These are phyloP conservation scores for Poecilia velifera DNA, from an alignment of 2,797 vertebrate genomes.

Conservation along the genomic window DNA sequence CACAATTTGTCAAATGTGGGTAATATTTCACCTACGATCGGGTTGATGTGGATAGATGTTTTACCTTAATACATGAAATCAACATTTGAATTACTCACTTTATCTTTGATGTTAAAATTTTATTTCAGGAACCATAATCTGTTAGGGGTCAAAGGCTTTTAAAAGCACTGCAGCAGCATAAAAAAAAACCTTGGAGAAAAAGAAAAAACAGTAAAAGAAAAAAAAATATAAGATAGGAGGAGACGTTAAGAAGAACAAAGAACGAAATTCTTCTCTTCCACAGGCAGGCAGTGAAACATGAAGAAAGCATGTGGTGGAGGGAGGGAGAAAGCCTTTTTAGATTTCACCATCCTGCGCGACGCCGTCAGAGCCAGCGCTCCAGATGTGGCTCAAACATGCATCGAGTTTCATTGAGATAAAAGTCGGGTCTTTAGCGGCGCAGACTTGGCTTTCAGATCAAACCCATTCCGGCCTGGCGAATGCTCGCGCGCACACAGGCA, in stretches of 20 bases:
- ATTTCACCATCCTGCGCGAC: slow-evolving; percentile 50
- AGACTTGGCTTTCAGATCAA: slow-evolving; percentile 52
- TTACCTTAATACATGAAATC: not conserved
- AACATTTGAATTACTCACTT: not conserved
- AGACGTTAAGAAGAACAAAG: slow-evolving; percentile 58
- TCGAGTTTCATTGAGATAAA: slow-evolving; percentile 71
- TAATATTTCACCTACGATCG: not conserved
- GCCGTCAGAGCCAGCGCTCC: slow-evolving; percentile 53
- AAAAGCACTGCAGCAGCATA: not conserved
- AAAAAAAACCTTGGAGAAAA: slow-evolving; percentile 19
- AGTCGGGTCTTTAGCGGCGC: slow-evolving; percentile 38
- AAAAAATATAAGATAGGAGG: slow-evolving; percentile 49
- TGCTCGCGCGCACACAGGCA: slow-evolving; percentile 54
- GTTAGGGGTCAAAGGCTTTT: not conserved
- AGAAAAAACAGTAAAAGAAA: slow-evolving; percentile 45
- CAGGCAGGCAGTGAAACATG: slow-evolving; percentile 72
- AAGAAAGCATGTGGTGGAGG: slow-evolving; percentile 62
- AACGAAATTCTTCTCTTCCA: slow-evolving; percentile 54
- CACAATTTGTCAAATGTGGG: not conserved
- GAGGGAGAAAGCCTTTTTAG: slow-evolving; percentile 54
- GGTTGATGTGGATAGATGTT: not conserved
- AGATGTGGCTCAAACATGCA: slow-evolving; percentile 75
- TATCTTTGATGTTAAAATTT: not conserved
- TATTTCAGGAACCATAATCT: not conserved
- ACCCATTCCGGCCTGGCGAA: slow-evolving; percentile 37